phyloP scores from a whole-genome alignment of 2,113 vertebrate species.

The Chionodraco myersi region DNA sequence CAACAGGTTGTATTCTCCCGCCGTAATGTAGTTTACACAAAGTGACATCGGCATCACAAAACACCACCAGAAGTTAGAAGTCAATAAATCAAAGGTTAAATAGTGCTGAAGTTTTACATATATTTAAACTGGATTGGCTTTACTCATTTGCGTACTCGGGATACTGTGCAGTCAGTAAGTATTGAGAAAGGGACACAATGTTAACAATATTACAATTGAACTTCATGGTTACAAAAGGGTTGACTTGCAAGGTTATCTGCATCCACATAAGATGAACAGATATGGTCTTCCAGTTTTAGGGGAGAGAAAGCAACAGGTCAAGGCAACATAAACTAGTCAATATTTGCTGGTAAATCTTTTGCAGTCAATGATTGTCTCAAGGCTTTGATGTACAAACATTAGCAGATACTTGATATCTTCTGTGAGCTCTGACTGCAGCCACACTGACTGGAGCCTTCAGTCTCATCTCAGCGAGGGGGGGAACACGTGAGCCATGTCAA shows the following conservation, averaged over 20 bases:
- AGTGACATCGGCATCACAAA: background rate
- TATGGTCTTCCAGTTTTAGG: background rate
- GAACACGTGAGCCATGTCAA: background rate
- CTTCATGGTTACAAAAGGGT: background rate
- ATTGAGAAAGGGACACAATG: no score
- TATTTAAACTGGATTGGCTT: background rate
- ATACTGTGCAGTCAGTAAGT: no score
- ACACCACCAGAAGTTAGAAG: background rate
- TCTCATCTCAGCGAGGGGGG: background rate
- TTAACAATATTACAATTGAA: background rate
- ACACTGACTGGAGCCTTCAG: background rate
- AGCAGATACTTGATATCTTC: background rate
- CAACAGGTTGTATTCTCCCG: background rate
- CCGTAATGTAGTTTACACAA: background rate
- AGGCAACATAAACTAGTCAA: background rate
- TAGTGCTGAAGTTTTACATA: background rate
- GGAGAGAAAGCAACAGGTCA: background rate
- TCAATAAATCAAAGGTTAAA: no score
- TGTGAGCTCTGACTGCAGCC: background rate
- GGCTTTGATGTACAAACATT: background rate
- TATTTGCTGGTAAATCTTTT: slow-evolving; percentile 4
- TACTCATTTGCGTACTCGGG: background rate
- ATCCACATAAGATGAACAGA: background rate
- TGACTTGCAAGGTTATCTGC: background rate
- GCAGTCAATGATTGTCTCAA: background rate